These are phyloP conservation scores for Neotoxoptera formosana DNA, from an alignment of 1,140 invertebrate species.

Conservation along the genomic window DNA sequence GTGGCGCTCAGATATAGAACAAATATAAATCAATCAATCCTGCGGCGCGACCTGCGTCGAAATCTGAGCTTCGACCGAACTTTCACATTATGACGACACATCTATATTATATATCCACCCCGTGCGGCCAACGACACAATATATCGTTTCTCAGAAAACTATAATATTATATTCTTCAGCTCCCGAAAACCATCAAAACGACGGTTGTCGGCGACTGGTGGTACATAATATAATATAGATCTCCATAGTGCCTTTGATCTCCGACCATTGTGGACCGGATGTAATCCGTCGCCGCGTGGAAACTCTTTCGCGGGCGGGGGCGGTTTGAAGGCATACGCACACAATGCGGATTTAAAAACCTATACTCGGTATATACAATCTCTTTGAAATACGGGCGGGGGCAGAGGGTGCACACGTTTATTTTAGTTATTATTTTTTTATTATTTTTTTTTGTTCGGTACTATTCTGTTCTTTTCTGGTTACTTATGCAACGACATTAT, in stretches of 20 bases:
- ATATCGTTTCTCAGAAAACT: neutral
- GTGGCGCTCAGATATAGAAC: neutral
- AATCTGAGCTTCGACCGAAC: neutral
- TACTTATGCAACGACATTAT: constrained; percentile 47
- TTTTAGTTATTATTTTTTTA: constrained; percentile 5
- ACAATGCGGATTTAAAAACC: constrained; percentile 47
- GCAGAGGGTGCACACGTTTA: constrained; percentile 1
- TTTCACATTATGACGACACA: neutral
- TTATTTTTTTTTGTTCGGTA: neutral
- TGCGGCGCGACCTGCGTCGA: too few relatives aligned
- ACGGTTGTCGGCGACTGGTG: too few relatives aligned
- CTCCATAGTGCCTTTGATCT: constrained; percentile 40
- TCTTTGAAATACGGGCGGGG: neutral
- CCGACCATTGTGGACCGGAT: constrained; percentile 40
- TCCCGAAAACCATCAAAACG: neutral
- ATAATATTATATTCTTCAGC: neutral
- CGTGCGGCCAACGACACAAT: neutral
- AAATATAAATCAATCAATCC: neutral
- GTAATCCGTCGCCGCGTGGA: constrained; percentile 23
- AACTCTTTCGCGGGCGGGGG: neutral
- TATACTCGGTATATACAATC: neutral
- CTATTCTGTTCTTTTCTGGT: neutral
- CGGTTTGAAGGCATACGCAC: neutral
- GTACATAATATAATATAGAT: neutral
- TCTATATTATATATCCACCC: too few relatives aligned